Evolutionary conservation across 2,797 vertebrate genomes (phyloP).

Genomic region (Coendou prehensilis): DNA sequence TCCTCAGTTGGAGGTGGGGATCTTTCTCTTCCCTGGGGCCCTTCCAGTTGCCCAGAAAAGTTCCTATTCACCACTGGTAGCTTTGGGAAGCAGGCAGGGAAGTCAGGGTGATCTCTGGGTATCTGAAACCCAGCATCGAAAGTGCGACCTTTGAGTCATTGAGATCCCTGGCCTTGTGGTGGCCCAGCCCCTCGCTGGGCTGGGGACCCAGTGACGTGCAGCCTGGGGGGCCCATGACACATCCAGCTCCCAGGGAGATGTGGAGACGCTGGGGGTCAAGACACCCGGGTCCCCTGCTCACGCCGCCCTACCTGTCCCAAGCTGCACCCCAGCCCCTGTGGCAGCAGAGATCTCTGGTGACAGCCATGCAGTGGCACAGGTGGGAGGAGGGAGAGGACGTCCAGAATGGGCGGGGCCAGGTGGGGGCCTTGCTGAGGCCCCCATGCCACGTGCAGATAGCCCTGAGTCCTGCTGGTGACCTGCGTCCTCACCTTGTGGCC

Average conservation of each 20-base stretch:
- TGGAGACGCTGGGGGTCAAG: not conserved
- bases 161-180: not conserved
- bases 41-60: slow-evolving; percentile 18
- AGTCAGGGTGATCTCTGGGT: slow-evolving; percentile 65
- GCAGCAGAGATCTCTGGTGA: not conserved
- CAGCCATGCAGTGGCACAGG: not conserved
- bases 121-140: slow-evolving; percentile 69
- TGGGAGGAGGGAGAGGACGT: not conserved
- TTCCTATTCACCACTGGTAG: not conserved
- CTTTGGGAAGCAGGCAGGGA: slow-evolving; percentile 2
- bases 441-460: not conserved
- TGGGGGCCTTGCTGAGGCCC: not conserved
- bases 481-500: not conserved
- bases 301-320: not conserved
- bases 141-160: slow-evolving; percentile 35
- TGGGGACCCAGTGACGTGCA: not conserved
- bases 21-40: not conserved
- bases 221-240: not conserved
- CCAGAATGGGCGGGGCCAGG: not conserved
- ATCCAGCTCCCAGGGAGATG: not conserved
- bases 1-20: not conserved
- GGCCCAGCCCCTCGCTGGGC: not conserved
- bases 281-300: not conserved
- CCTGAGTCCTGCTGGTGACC: not conserved
- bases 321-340: not conserved